Evolutionary conservation across 1,140 invertebrate genomes (phyloP).

Genomic region (Oreohelix idahoensis): DNA sequence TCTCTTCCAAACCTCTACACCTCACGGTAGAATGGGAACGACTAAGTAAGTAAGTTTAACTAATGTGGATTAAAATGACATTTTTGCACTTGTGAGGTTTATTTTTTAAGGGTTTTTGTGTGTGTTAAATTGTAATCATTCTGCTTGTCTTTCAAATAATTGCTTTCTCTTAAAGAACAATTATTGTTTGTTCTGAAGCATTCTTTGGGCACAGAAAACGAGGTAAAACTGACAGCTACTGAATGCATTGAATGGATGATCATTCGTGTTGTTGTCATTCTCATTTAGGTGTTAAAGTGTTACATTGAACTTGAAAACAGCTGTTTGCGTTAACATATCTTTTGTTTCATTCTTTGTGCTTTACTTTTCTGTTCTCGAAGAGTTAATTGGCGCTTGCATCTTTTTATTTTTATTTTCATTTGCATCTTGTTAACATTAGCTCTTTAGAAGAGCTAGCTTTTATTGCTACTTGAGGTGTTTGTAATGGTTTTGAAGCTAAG

Average conservation of each 20-base stretch:
- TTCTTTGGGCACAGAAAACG: constrained; percentile 21
- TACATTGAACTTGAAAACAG: background rate
- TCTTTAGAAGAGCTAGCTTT: background rate
- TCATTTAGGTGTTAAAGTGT: background rate
- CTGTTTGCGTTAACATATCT: background rate
- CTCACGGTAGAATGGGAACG: too few species aligned
- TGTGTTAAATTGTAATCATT: too few species aligned
- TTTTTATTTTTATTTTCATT: background rate
- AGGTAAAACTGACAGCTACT: constrained; percentile 8
- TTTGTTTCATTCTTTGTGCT: background rate
- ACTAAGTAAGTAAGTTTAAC: too few species aligned
- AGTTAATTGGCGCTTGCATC: background rate
- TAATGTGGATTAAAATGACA: too few species aligned
- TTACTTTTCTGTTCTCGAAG: background rate
- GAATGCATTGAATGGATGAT: background rate
- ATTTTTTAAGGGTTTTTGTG: too few species aligned
- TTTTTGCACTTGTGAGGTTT: too few species aligned
- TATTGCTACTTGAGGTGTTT: too few species aligned
- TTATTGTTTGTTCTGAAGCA: constrained; percentile 19
- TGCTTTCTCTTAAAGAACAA: background rate
- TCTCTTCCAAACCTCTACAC: too few species aligned
- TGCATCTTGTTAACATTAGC: background rate
- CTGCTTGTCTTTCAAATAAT: background rate
- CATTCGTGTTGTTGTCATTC: background rate
- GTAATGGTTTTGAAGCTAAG: too few species aligned